These are phyloP conservation scores for Ectemnius lituratus DNA, from an alignment of 2,888 invertebrate genomes.

Conservation along the genomic window DNA sequence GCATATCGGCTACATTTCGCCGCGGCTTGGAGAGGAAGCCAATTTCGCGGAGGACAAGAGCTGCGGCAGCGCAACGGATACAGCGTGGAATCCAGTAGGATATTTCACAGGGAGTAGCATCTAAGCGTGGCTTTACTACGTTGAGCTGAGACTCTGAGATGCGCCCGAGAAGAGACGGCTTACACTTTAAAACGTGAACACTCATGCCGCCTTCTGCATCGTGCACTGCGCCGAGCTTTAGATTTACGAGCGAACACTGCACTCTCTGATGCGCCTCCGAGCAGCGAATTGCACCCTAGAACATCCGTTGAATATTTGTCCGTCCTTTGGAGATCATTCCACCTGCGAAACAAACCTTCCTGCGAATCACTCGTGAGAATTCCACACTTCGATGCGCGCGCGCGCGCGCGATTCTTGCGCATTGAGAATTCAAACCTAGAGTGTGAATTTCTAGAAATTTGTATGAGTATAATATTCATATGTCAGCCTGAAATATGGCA, in stretches of 20 bases:
- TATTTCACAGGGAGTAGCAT: constrained; percentile 52
- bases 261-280: constrained; percentile 25
- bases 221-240: constrained; percentile 21
- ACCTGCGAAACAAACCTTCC: background rate
- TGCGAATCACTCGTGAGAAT: too few relatives aligned
- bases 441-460: too few relatives aligned
- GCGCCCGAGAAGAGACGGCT: constrained; percentile 16
- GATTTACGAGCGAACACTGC: constrained; percentile 59
- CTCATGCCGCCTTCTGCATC: constrained; percentile 34
- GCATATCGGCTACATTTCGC: constrained; percentile 48
- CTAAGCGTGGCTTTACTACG: constrained; percentile 40
- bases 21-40: constrained; percentile 40
- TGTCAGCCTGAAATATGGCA: too few relatives aligned
- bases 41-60: constrained; percentile 52
- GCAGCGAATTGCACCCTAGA: constrained; percentile 44
- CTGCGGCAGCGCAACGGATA: constrained; percentile 29
- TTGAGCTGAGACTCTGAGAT: constrained; percentile 26
- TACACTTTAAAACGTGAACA: constrained; percentile 53
- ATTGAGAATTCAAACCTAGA: too few relatives aligned
- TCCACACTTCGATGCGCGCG: too few relatives aligned
- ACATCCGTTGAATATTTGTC: too few relatives aligned
- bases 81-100: constrained; percentile 55
- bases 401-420: too few relatives aligned
- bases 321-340: too few relatives aligned
- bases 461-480: too few relatives aligned